A percentile compares a stretch with the other conserved stretches of the same genome.
Conservation (phyloP, 2,888 invertebrate species). For the Esperia sulphurella region DNA sequence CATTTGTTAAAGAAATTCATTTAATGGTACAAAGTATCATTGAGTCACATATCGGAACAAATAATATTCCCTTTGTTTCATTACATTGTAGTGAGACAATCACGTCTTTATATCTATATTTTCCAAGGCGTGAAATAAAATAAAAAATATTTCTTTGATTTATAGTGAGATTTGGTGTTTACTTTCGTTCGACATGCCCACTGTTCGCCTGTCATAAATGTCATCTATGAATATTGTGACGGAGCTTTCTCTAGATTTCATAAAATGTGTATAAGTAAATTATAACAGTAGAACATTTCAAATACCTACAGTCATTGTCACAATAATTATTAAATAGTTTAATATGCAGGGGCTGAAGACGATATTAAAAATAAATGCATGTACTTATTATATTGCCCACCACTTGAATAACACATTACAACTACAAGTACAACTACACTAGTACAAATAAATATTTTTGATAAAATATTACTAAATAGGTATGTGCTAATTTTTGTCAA, state of each 20-base stretch:
- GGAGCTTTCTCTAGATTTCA: not conserved
- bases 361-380: too few species aligned
- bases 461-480: too few species aligned
- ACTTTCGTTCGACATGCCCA: not conserved
- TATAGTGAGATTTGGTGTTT: too few species aligned
- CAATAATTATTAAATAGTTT: not conserved
- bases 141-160: not conserved
- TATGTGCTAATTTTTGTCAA: too few species aligned
- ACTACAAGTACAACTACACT: too few species aligned
- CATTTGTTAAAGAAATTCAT: conserved; percentile 6
- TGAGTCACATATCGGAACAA: conserved; percentile 18
- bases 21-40: conserved; percentile 9
- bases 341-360: too few species aligned
- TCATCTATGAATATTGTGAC: not conserved
- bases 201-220: not conserved
- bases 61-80: conserved; percentile 30
- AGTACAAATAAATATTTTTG: too few species aligned
- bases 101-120: not conserved
- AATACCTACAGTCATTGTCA: not conserved
- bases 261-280: not conserved
- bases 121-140: not conserved
- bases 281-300: not conserved
- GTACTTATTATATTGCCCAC: too few species aligned
- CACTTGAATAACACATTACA: too few species aligned
- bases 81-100: conserved; percentile 23